Percentiles rank a stretch among this genome's conserved stretches.
Evolutionary conservation across 2,797 vertebrate species (phyloP).

Genomic region (Cephalopachus bancanus): DNA sequence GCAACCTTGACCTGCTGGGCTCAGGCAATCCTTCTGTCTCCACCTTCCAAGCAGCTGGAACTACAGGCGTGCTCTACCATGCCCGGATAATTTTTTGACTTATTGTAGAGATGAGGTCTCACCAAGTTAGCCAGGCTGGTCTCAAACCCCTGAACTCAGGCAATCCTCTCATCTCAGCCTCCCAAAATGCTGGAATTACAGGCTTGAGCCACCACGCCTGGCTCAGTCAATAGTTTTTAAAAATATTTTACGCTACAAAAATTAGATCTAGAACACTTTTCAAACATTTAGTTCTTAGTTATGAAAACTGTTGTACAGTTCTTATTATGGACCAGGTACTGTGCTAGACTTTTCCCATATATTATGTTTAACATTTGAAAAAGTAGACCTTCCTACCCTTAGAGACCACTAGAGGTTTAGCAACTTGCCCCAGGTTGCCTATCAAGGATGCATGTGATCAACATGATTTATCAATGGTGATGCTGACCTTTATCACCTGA

Average conservation of each 20-base stretch:
- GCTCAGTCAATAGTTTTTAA: conserved; percentile 11
- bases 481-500: not conserved
- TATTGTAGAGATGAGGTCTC: too few relatives aligned
- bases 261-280: conserved; percentile 2
- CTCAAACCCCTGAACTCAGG: too few relatives aligned
- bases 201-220: too few relatives aligned
- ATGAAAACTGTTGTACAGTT: not conserved
- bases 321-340: not conserved
- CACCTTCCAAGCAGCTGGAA: too few relatives aligned
- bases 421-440: not conserved
- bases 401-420: not conserved
- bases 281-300: conserved; percentile 45
- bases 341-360: not conserved
- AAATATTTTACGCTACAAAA: conserved; percentile 51
- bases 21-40: too few relatives aligned
- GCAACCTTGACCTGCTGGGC: too few relatives aligned
- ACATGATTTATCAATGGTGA: not conserved
- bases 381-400: conserved; percentile 10
- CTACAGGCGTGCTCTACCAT: too few relatives aligned
- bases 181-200: too few relatives aligned
- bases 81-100: too few relatives aligned
- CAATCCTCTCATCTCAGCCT: too few relatives aligned
- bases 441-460: not conserved
- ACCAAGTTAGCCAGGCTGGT: too few relatives aligned
- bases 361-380: conserved; percentile 20